Evolutionary conservation across 2,113 vertebrate species (phyloP).

Genomic region (Pygoscelis adeliae): DNA sequence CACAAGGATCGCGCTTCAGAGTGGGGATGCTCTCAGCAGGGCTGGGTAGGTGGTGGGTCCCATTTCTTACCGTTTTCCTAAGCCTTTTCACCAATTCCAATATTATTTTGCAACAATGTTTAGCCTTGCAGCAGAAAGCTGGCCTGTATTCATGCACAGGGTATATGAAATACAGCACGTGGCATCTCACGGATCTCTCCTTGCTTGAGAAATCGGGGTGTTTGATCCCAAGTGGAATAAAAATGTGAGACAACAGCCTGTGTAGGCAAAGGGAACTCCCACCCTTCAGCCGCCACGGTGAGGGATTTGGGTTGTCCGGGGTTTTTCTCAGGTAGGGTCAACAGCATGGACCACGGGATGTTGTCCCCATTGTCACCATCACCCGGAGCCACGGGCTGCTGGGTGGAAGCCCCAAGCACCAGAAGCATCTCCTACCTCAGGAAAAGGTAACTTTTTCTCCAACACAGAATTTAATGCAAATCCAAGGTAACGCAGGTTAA

Average conservation of each 20-base stretch:
- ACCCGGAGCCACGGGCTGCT: background rate
- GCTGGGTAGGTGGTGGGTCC: background rate
- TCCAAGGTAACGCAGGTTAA: background rate
- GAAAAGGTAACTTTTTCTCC: background rate
- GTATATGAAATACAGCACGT: background rate
- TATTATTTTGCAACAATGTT: background rate
- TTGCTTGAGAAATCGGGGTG: background rate
- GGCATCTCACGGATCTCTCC: background rate
- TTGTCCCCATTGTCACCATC: background rate
- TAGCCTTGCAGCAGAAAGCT: background rate
- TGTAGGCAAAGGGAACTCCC: background rate
- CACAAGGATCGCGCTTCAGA: accelerated
- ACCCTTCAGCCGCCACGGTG: accelerated
- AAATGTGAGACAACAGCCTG: background rate
- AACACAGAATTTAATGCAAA: background rate
- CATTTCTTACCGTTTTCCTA: background rate
- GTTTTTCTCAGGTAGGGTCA: background rate
- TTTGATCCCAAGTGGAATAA: background rate
- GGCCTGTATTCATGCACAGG: background rate
- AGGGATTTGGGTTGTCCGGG: background rate
- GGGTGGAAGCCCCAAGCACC: background rate
- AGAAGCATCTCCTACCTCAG: background rate
- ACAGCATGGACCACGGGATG: background rate
- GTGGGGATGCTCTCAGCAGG: background rate
- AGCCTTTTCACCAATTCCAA: background rate